Percentiles rank a stretch among this genome's conserved stretches.
Conservation (phyloP, 2,888 invertebrate species). For the Lamellibrachia columna region DNA sequence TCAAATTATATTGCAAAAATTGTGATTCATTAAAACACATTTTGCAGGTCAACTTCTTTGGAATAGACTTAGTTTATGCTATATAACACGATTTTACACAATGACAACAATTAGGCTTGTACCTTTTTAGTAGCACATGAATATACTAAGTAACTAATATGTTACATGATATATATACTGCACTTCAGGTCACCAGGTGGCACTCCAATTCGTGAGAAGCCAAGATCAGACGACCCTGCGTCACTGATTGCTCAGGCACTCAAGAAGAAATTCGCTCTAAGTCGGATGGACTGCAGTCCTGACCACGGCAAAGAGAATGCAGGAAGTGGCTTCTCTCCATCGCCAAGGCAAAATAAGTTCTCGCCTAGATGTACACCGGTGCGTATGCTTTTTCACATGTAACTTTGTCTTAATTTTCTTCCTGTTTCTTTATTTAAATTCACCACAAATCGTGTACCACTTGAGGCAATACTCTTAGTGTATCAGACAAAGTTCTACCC, state of each 20-base stretch:
- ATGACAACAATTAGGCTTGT: too few species aligned
- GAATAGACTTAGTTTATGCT: too few species aligned
- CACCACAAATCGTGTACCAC: too few species aligned
- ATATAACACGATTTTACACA: too few species aligned
- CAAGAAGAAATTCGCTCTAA: slow-evolving; percentile 22
- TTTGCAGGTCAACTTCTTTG: too few species aligned
- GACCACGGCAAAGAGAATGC: background rate
- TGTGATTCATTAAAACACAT: too few species aligned
- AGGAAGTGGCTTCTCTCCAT: background rate
- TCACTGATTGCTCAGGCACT: slow-evolving; percentile 19
- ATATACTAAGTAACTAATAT: background rate
- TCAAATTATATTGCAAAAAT: too few species aligned
- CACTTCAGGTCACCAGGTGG: slow-evolving; percentile 64
- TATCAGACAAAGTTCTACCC: too few species aligned
- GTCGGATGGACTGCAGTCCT: background rate
- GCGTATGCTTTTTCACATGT: background rate
- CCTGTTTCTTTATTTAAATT: too few species aligned
- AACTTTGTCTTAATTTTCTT: background rate
- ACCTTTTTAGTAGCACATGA: background rate
- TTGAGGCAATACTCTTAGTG: too few species aligned
- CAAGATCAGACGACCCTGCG: slow-evolving; percentile 6
- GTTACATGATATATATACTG: background rate
- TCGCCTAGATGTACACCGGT: background rate
- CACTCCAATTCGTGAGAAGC: slow-evolving; percentile 57
- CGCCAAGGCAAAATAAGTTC: background rate